Conservation (phyloP, 2,113 vertebrate species). For the Canis aureus region DNA sequence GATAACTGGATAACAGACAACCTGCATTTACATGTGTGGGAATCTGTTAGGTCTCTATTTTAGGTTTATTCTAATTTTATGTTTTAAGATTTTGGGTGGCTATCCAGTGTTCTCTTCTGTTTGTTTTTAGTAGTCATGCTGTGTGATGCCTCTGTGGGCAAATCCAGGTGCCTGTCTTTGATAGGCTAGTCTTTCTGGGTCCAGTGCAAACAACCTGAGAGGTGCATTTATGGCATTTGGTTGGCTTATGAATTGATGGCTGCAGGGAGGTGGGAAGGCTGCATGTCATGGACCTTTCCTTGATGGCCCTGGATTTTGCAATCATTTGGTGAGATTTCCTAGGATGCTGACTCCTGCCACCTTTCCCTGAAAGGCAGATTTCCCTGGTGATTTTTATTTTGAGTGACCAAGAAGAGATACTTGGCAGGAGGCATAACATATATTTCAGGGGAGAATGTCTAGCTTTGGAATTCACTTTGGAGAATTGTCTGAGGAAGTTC, state of each 20-base stretch:
- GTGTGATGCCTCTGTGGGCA: neutral
- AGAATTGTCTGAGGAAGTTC: neutral
- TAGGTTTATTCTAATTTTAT: neutral
- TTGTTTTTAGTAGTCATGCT: neutral
- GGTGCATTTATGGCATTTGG: neutral
- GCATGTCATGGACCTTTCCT: accelerated
- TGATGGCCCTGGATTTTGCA: neutral
- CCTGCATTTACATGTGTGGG: neutral
- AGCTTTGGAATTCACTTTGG: constrained; percentile 5
- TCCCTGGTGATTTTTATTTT: neutral
- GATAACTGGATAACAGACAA: neutral
- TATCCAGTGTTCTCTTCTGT: neutral
- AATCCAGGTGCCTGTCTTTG: neutral
- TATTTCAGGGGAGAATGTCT: neutral
- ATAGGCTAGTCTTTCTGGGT: neutral
- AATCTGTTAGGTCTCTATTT: neutral
- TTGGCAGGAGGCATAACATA: neutral
- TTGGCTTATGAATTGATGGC: neutral
- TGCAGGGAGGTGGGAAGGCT: neutral
- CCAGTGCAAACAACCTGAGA: neutral
- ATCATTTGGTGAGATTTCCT: neutral
- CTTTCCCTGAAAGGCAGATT: neutral
- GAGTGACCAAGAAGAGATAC: neutral
- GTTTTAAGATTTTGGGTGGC: neutral
- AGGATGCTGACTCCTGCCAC: too few species aligned